Percentiles rank a stretch among this genome's conserved stretches.
These are phyloP conservation scores for Elgonia sp. DNA, from an alignment of 2,888 invertebrate genomes.

Conservation along the genomic window DNA sequence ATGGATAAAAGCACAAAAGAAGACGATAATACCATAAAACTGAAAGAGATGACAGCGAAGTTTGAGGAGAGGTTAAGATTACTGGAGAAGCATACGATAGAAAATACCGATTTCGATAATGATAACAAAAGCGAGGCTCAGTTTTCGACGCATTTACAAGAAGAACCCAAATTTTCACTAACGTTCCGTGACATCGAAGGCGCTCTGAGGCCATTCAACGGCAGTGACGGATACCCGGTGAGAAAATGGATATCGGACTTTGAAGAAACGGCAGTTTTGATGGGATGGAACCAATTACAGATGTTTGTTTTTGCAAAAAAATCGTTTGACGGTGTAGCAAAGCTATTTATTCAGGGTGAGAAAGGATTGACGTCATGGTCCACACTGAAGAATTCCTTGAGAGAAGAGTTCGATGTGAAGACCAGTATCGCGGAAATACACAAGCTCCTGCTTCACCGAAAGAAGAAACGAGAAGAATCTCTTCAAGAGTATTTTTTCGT, in stretches of 20 bases:
- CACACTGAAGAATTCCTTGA: slow-evolving; percentile 14
- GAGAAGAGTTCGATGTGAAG: slow-evolving; percentile 12
- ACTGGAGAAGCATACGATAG: too few relatives aligned
- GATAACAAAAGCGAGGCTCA: too few relatives aligned
- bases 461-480: slow-evolving; percentile 54
- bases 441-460: not conserved
- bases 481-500: slow-evolving; percentile 69
- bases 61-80: too few relatives aligned
- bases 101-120: too few relatives aligned
- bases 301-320: slow-evolving; percentile 58
- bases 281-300: slow-evolving; percentile 27
- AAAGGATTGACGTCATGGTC: slow-evolving; percentile 24
- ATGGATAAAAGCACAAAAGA: too few relatives aligned
- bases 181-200: slow-evolving; percentile 11
- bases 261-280: slow-evolving; percentile 8
- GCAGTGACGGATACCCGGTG: slow-evolving; percentile 11
- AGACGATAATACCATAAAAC: too few relatives aligned
- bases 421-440: slow-evolving; percentile 60
- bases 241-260: slow-evolving; percentile 16
- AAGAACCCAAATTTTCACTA: slow-evolving; percentile 3
- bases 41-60: too few relatives aligned
- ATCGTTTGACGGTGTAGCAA: slow-evolving; percentile 21
- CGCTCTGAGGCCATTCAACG: not conserved
- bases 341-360: slow-evolving; percentile 45
- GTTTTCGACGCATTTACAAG: too few relatives aligned